Conservation (phyloP, 1,140 invertebrate genomes). For the Nylanderia fulva region DNA sequence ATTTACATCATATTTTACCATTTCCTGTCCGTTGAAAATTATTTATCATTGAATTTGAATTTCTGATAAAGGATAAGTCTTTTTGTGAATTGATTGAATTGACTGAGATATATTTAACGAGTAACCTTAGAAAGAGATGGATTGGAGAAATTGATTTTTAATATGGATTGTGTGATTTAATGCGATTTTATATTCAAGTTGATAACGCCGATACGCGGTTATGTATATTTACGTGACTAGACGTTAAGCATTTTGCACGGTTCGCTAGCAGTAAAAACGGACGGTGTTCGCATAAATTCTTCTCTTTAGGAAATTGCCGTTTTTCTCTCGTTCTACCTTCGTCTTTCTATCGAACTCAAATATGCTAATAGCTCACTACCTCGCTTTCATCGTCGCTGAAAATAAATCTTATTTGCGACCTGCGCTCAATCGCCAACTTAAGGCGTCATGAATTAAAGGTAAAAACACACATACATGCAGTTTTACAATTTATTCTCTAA, state of each 20-base stretch:
- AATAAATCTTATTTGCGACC: constrained; percentile 66
- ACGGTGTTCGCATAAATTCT: constrained; percentile 67
- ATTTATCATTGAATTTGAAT: constrained; percentile 18
- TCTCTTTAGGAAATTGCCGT: constrained; percentile 72
- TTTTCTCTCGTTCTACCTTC: constrained; percentile 65
- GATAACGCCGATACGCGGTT: background rate
- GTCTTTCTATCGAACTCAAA: constrained; percentile 69
- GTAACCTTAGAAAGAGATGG: background rate
- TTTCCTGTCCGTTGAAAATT: background rate
- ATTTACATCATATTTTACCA: background rate
- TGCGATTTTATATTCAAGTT: constrained; percentile 23
- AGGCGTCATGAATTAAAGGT: constrained; percentile 44
- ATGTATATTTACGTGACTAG: constrained; percentile 50
- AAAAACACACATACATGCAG: background rate
- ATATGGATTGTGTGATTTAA: constrained; percentile 13
- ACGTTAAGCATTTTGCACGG: constrained; percentile 52
- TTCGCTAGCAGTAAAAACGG: constrained; percentile 44
- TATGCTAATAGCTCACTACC: constrained; percentile 68
- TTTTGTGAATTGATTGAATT: background rate
- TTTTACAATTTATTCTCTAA: background rate
- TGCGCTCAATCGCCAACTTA: constrained; percentile 19
- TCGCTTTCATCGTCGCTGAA: constrained; percentile 59
- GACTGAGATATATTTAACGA: constrained; percentile 4
- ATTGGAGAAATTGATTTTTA: constrained; percentile 26
- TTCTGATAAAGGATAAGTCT: constrained; percentile 32